Percentiles rank a stretch among this genome's conserved stretches.
phyloP scores from a whole-genome alignment of 2,797 vertebrate species.

The Spheniscus humboldti region DNA sequence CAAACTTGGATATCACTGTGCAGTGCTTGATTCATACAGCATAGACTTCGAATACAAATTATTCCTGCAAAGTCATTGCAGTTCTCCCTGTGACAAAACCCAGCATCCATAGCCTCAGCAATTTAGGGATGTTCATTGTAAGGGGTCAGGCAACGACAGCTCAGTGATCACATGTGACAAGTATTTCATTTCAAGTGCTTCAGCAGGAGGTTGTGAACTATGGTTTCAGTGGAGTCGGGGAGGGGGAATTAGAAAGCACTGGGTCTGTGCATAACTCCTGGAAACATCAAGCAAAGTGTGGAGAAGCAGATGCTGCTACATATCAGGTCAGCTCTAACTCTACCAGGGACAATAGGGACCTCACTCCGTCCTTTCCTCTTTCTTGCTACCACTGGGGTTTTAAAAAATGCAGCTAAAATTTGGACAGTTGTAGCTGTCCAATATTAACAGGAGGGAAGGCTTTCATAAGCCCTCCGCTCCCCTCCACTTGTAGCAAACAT shows the following conservation, averaged over 20 bases:
- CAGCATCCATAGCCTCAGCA: neutral
- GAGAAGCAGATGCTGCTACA: neutral
- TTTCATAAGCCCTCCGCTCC: neutral
- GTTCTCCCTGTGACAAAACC: neutral
- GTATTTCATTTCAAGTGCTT: neutral
- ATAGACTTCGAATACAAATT: neutral
- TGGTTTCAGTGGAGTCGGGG: neutral
- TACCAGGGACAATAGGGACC: neutral
- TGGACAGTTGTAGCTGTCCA: neutral
- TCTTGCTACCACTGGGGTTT: neutral
- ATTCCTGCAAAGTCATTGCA: neutral
- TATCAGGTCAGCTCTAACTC: neutral
- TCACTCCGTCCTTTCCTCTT: neutral
- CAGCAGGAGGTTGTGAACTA: neutral
- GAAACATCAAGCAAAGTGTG: neutral
- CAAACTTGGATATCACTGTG: neutral
- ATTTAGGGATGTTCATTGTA: neutral
- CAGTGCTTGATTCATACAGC: neutral
- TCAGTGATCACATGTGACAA: neutral
- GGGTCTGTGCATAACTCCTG: neutral
- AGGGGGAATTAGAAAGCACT: neutral
- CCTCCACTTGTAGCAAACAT: neutral
- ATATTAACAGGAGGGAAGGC: neutral
- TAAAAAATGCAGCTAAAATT: neutral
- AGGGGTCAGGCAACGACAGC: neutral